Evolutionary conservation across 2,888 invertebrate genomes (phyloP).

Genomic region (Lomographa bimaculata): DNA sequence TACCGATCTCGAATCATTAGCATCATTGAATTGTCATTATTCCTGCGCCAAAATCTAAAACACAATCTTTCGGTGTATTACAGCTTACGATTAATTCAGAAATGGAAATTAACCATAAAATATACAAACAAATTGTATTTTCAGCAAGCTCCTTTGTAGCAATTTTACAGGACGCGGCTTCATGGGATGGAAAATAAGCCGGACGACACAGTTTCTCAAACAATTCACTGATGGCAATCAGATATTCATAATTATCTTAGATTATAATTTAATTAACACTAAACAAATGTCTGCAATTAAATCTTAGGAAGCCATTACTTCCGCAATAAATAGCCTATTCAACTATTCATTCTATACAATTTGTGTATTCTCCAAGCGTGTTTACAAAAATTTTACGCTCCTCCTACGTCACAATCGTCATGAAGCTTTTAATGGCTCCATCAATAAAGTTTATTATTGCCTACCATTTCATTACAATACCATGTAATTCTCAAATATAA

Average conservation of each 20-base stretch:
- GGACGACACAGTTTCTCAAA: conserved; percentile 59
- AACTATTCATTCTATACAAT: conserved; percentile 71
- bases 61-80: conserved; percentile 14
- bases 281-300: conserved; percentile 74
- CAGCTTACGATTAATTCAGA: conserved; percentile 11
- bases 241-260: conserved; percentile 18
- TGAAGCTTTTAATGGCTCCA: conserved; percentile 31
- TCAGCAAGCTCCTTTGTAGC: conserved; percentile 65
- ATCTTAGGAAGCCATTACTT: conserved; percentile 84
- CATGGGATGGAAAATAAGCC: conserved; percentile 54
- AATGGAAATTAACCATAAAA: conserved; percentile 26
- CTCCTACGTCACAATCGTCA: conserved; percentile 55
- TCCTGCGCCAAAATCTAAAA: conserved; percentile 25
- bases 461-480: conserved; percentile 40
- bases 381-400: conserved; percentile 81
- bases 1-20: conserved; percentile 24
- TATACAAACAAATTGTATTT: conserved; percentile 46
- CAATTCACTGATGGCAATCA: conserved; percentile 38
- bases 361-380: conserved; percentile 82
- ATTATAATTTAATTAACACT: conserved; percentile 32
- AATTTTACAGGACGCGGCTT: conserved; percentile 66
- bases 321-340: conserved; percentile 82
- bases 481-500: conserved; percentile 38
- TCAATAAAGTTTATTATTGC: conserved; percentile 62
- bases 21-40: conserved; percentile 35